Evolutionary conservation across 2,797 vertebrate genomes (phyloP).

Genomic region (Pipistrellus kuhlii): DNA sequence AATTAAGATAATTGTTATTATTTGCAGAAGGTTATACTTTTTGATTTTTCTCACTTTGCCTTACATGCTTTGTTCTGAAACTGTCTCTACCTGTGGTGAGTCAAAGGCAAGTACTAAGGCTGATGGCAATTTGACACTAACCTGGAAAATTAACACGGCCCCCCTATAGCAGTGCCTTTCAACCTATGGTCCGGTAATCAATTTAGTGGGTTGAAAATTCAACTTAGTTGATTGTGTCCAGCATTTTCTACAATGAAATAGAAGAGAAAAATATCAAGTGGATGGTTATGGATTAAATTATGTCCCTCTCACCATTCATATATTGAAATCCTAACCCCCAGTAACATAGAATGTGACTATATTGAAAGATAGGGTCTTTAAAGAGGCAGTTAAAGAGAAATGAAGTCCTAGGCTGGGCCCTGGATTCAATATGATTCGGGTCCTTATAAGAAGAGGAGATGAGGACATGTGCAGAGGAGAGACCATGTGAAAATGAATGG

Average conservation of each 20-base stretch:
- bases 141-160: neutral
- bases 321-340: neutral
- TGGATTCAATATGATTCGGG: neutral
- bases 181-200: neutral
- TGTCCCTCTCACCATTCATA: neutral
- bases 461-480: neutral
- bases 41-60: neutral
- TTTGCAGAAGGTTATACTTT: neutral
- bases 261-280: neutral
- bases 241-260: slow-evolving; percentile 38
- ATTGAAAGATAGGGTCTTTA: neutral
- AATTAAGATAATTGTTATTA: neutral
- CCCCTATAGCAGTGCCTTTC: neutral
- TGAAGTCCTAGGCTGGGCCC: neutral
- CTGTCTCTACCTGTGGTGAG: neutral
- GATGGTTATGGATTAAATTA: neutral
- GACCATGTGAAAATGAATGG: neutral
- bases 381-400: slow-evolving; percentile 5
- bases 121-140: neutral
- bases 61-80: neutral
- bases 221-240: neutral
- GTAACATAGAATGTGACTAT: neutral
- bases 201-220: neutral
- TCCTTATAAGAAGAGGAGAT: neutral
- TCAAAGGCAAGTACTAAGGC: neutral